Percentiles rank a stretch among this genome's conserved stretches.
phyloP scores from a whole-genome alignment of 2,888 invertebrate genomes.

The Agrotis exclamationis region DNA sequence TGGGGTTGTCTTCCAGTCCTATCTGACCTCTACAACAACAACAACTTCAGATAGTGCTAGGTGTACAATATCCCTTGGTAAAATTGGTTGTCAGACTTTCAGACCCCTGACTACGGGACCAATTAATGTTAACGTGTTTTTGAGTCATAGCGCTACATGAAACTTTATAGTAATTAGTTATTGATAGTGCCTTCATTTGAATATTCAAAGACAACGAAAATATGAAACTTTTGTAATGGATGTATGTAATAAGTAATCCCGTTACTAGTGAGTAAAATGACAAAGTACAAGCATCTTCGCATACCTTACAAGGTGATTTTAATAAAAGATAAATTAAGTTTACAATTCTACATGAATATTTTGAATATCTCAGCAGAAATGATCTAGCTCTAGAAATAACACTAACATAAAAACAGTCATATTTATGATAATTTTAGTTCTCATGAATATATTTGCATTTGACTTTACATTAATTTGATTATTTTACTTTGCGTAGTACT shows the following conservation, averaged over 20 bases:
- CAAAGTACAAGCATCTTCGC: background rate
- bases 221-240: background rate
- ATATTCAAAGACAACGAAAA: background rate
- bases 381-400: conserved; percentile 22
- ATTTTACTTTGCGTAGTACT: background rate
- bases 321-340: conserved; percentile 25
- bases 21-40: no score
- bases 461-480: conserved; percentile 27
- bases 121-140: no score
- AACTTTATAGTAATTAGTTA: no score
- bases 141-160: no score
- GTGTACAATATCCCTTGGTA: no score
- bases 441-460: conserved; percentile 39
- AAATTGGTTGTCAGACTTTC: no score
- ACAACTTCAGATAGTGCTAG: no score
- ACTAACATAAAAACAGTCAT: conserved; percentile 19
- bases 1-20: no score
- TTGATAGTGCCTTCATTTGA: no score
- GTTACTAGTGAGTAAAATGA: background rate
- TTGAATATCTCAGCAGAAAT: conserved; percentile 24
- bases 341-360: conserved; percentile 10
- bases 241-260: background rate
- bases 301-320: background rate
- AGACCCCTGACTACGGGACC: no score
- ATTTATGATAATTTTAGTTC: conserved; percentile 35